Base-by-base conservation (phyloP, 1,140 invertebrate genomes). In the Glossosoma conforme region DNA sequence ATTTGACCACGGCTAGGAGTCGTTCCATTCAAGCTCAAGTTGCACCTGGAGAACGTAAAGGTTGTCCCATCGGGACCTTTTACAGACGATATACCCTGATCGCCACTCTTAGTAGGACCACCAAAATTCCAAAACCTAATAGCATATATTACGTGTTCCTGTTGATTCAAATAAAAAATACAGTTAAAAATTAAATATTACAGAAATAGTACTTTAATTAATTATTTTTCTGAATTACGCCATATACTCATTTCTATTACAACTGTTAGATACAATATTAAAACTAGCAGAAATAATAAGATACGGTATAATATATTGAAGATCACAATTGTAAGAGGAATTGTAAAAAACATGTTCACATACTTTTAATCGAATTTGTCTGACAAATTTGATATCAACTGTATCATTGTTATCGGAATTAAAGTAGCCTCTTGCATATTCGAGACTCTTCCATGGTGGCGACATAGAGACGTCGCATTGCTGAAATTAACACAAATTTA, bases 1-100 rank as follows among this genome's bases (percentile, higher is more conserved):
- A 98, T 85, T 73, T 99, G 96, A 32, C 96, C 96, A 28, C 95
- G 76, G 0, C 87, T 87, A 58, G 95, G 82, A 2, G 93, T 96
- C 0, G 95, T 93, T 46, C 93, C 94, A 72, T 97, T 97, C 61
- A 91, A 92, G 69, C 93, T 96, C 15, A 97, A 76, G 9, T 91
- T 87, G 70, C 93, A 95, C 9, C 91, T 87, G 19, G 84, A 85
- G 65, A 95, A 98, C n/a, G 85, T 85, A 67, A 97, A 97, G 1
- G 81, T 86, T 3, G 90, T 91, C 33, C 92, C 92, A 74, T 97
- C 94, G 0, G 92, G 89, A 28, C 93, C 93, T 63, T 90, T 89
- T 0, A 97, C 84, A 2, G 83, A 81, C 22, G 82, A 82, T 36
- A 94, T 68, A 0, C 94, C 94, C 15, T 89, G 87, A 70, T 97